Percentiles rank a stretch among this genome's conserved stretches.
phyloP scores from a whole-genome alignment of 2,888 invertebrate species.

The Criorhina ranunculi region DNA sequence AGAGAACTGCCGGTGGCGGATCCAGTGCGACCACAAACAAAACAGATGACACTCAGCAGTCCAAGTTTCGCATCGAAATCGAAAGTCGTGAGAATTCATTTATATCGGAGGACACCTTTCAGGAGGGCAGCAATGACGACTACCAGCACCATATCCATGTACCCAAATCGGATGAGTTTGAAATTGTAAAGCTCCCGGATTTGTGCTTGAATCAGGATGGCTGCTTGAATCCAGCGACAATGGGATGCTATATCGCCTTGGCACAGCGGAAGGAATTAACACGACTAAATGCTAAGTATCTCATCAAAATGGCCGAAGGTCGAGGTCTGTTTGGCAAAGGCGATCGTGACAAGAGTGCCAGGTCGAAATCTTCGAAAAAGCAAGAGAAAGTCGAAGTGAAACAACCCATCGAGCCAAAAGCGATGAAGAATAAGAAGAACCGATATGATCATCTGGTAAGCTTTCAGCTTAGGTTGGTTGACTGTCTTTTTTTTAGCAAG shows the following conservation, averaged over 20 bases:
- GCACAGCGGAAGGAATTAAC: constrained; percentile 88
- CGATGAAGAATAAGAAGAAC: constrained; percentile 61
- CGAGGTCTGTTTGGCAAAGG: constrained; percentile 90
- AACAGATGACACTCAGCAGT: constrained; percentile 32
- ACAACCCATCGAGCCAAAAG: constrained; percentile 29
- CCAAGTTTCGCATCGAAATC: constrained; percentile 4
- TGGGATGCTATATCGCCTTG: constrained; percentile 87
- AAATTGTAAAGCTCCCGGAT: constrained; percentile 87
- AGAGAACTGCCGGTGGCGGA: constrained; percentile 75
- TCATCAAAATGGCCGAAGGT: constrained; percentile 93
- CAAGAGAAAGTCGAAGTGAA: constrained; percentile 83
- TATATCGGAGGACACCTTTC: constrained; percentile 32
- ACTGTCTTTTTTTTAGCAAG: no score
- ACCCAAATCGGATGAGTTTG: constrained; percentile 86
- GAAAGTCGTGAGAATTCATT: constrained; percentile 45
- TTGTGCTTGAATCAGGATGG: constrained; percentile 86
- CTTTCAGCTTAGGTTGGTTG: not conserved
- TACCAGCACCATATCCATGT: constrained; percentile 72
- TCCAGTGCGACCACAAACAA: constrained; percentile 71
- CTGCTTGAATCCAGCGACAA: constrained; percentile 84
- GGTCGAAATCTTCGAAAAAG: constrained; percentile 82
- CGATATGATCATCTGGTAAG: constrained; percentile 75
- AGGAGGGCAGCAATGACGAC: constrained; percentile 75
- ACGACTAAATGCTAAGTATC: constrained; percentile 91
- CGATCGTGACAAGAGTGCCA: constrained; percentile 83